Evolutionary conservation across 2,797 vertebrate genomes (phyloP), one percentile per base, ranked within the genome.

Genomic region (Kryptolebias ocellatus): DNA sequence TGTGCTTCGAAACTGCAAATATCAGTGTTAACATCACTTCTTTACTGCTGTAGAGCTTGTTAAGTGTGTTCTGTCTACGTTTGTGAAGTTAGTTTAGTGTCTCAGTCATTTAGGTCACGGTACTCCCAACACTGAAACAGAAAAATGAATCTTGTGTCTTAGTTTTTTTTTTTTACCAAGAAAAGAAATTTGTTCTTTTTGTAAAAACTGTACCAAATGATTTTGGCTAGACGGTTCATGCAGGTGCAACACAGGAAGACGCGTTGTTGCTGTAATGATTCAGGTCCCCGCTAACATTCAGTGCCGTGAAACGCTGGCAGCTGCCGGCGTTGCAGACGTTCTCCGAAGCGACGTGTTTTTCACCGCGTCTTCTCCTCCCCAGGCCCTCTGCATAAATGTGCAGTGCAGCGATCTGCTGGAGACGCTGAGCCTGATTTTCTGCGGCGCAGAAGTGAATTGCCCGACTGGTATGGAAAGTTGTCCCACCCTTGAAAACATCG

Each of bases 381-480:
- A 98, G 97, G 98, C 97, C 6, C 88, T 99, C 65, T 98, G 96
- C 67, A 95, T 87, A 0, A 94, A 96, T 0, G 96, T 97, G 57
- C 96, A 96, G 88, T 94, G 95, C 74, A 90, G 92, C 7, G 98
- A 99, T 90, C 90, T 99, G 80, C 92, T 95, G 2, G 98, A 99
- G 93, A 98, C 96, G 0, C 85, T 97, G 52, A 94, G 96, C 0
- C 92, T 99, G 77, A 88, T 99, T 53, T 98, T 98, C 90, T 99
- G 97, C 0, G 98, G 98, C 17, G 97, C 98, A 0, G 92, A 95
- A 65, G 94, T 95, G 49, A 94, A 83, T 90, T 96, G 96, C 79
- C 89, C 90, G 65, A 95, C 95, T 0, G 95, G 93, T 31, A 92
- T 95, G 81, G 87, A 92, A 0, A 83, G 68, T 28, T 92, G 86